Conservation (phyloP, 2,797 vertebrate species). For the Lophius americanus region DNA sequence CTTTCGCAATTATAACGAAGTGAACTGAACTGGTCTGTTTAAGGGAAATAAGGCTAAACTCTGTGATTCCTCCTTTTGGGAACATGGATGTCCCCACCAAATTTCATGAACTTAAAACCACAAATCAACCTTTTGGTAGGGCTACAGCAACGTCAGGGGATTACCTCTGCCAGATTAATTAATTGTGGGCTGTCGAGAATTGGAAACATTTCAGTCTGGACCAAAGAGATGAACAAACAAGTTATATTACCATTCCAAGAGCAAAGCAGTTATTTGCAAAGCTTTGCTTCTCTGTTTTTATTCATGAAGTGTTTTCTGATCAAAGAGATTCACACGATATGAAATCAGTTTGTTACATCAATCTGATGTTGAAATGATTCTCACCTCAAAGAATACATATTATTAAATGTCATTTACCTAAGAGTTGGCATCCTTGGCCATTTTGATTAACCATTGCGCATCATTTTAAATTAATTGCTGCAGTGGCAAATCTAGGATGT, state of each 20-base stretch:
- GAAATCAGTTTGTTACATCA: background rate
- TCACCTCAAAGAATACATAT: background rate
- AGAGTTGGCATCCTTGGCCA: background rate
- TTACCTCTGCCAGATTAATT: too few relatives aligned
- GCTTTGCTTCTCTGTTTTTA: conserved; percentile 1
- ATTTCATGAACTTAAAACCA: too few relatives aligned
- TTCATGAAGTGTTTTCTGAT: background rate
- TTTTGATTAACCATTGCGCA: background rate
- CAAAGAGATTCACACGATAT: background rate
- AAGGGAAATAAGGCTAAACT: too few relatives aligned
- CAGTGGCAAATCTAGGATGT: too few relatives aligned
- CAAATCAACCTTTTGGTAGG: too few relatives aligned
- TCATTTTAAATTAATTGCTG: background rate
- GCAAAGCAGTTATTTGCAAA: background rate
- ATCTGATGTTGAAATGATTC: conserved; percentile 11
- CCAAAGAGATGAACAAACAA: background rate
- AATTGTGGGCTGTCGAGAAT: too few relatives aligned
- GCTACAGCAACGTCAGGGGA: too few relatives aligned
- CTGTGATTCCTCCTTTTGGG: background rate
- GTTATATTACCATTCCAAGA: background rate
- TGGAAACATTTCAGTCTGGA: background rate
- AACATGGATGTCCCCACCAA: background rate
- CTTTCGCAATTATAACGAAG: too few relatives aligned
- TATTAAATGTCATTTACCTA: conserved; percentile 2
- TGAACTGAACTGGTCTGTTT: background rate